These are phyloP conservation scores for Typhlichthys eigenmanni DNA, from an alignment of 2,797 vertebrate species.

Conservation along the genomic window DNA sequence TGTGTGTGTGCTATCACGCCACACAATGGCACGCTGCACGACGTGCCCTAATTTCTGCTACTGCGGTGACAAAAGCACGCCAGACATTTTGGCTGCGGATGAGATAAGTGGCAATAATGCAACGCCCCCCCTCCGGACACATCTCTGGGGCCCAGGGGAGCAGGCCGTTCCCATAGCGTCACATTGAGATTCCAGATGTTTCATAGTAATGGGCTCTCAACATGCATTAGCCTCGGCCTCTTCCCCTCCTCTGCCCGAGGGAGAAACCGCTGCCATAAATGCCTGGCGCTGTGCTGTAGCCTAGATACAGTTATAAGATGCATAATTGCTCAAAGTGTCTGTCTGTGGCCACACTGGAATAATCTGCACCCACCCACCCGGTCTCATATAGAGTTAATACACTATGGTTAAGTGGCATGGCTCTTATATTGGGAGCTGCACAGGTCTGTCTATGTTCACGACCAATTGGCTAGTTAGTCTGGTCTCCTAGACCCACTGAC, in stretches of 20 bases:
- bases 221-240: conserved; percentile 59
- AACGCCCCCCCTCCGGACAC: conserved; percentile 45
- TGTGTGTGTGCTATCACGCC: conserved; percentile 4
- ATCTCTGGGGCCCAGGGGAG: conserved; percentile 56
- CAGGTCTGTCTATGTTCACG: neutral
- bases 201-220: conserved; percentile 68
- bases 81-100: conserved; percentile 55
- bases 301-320: conserved; percentile 29
- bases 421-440: neutral
- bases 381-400: too few relatives aligned
- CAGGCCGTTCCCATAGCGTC: conserved; percentile 49
- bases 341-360: too few relatives aligned
- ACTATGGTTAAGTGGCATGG: too few relatives aligned
- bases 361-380: too few relatives aligned
- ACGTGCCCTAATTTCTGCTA: conserved; percentile 33
- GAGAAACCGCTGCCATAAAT: conserved; percentile 43
- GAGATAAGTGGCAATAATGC: conserved; percentile 68
- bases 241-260: conserved; percentile 50
- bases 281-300: conserved; percentile 46
- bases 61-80: conserved; percentile 29
- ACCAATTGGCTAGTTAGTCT: too few relatives aligned
- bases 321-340: too few relatives aligned
- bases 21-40: conserved; percentile 22
- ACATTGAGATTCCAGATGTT: conserved; percentile 77
- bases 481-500: too few relatives aligned